Base-by-base conservation (phyloP, 2,888 invertebrate species). In the Dysmachus trigonus region DNA sequence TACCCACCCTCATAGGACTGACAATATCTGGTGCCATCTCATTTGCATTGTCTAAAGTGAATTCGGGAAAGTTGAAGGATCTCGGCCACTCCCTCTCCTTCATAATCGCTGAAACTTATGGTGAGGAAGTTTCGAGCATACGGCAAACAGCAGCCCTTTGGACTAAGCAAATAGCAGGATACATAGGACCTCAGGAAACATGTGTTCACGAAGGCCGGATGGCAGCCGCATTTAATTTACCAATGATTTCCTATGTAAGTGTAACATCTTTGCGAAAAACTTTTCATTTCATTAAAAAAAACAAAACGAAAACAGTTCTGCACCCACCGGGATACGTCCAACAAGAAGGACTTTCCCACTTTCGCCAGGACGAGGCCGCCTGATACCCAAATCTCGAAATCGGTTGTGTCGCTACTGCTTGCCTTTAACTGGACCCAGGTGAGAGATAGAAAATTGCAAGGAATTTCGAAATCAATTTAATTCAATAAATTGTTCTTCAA, bases 241-340 rank as follows among this genome's bases (percentile, higher is more conserved):
- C 98, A 5, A 98, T 98, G 98, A 96, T 98, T 90, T 98, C 98
- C 88, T 98, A 98, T 91, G 98, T 98, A 93, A 96, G n/a, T 30
- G 38, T 71, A 38, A 71, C 51, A 51, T 18, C 51, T 4, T 18
- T 51, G 18, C 5, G 62, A 7, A 10, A 18, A 27, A 62, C 27
- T 27, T 62, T 62, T 62, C 13, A 10, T 27, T 27, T 8, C 7
- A 27, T 27, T 62, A 27, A 62, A 62, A 53, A 31, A 3, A 31
- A n/a, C n/a, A 31, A 31, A 31, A 31, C 2, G 2, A 31, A 41
- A 93, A 33, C 94, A 98, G 98, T 98, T 96, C 92, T 98, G 98
- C 92, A 96, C 97, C 1, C 96, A 97, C 91, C 95, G 96, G 87
- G 96, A 97, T 89, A 97, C 97, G 85, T 98, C 98, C 33, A 96